A percentile compares a stretch with the other conserved stretches of the same genome.
These are phyloP conservation scores for Megalonaias nervosa DNA, from an alignment of 1,140 invertebrate genomes.

Conservation along the genomic window DNA sequence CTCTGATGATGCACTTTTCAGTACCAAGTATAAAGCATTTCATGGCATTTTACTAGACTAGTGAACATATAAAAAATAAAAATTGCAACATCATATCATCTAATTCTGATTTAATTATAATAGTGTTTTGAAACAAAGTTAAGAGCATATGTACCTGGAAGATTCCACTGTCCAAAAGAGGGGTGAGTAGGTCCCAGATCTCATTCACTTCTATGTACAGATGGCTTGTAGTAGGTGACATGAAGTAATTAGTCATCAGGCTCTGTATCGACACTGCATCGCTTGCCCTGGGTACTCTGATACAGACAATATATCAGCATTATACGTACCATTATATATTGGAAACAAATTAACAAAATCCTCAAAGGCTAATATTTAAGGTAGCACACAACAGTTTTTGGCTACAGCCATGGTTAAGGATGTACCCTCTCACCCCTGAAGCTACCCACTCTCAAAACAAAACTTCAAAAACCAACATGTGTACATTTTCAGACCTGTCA, in stretches of 20 bases:
- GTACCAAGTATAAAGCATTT: no score
- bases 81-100: no score
- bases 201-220: slow-evolving; percentile 42
- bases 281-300: slow-evolving; percentile 1
- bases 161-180: slow-evolving; percentile 48
- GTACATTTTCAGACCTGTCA: no score
- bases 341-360: not conserved
- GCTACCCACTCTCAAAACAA: no score
- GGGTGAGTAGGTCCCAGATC: slow-evolving; percentile 47
- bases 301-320: slow-evolving; percentile 14
- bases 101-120: no score
- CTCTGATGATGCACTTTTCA: no score
- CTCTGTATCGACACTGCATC: slow-evolving; percentile 6
- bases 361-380: not conserved
- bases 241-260: slow-evolving; percentile 19
- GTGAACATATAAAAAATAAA: no score
- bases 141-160: slow-evolving; percentile 41
- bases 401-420: no score
- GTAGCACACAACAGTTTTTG: not conserved
- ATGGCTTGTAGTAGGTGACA: slow-evolving; percentile 33
- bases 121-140: no score
- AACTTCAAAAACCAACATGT: no score
- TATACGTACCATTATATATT: slow-evolving; percentile 1
- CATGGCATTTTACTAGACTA: no score
- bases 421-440: not conserved